These are phyloP conservation scores for Chouioia cunea DNA, from an alignment of 2,888 invertebrate genomes.

Conservation along the genomic window DNA sequence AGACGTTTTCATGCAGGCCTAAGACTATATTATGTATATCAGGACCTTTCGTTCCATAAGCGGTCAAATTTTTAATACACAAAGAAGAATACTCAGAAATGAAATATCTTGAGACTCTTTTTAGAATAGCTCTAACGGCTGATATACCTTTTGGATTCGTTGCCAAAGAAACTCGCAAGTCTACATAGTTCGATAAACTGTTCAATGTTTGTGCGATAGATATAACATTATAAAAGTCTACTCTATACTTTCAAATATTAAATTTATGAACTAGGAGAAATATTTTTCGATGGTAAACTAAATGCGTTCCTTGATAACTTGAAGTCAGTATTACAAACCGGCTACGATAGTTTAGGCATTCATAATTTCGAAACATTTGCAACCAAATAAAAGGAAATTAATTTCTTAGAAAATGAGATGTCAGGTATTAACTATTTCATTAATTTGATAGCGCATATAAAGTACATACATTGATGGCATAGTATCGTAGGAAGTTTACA, in stretches of 20 bases:
- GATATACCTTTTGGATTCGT: not conserved
- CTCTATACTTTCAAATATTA: conserved; percentile 4
- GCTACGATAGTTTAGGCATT: conserved; percentile 23
- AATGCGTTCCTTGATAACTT: conserved; percentile 12
- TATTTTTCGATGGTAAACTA: not conserved
- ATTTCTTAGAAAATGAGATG: not conserved
- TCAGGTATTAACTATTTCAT: conserved; percentile 18
- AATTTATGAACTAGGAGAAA: conserved; percentile 8
- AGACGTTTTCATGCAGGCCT: not conserved
- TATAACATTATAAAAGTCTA: not conserved
- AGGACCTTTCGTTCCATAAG: not conserved
- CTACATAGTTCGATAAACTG: not conserved
- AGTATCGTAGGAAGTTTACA: conserved; percentile 14
- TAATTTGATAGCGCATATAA: not conserved
- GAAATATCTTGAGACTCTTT: conserved; percentile 6
- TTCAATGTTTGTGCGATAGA: not conserved
- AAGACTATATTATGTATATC: not conserved
- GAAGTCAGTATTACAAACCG: conserved; percentile 22
- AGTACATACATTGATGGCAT: not conserved
- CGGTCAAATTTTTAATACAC: no score
- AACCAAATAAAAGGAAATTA: conserved; percentile 16
- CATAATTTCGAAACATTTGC: conserved; percentile 29
- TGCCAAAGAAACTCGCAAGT: conserved; percentile 15
- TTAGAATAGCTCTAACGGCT: not conserved
- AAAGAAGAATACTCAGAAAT: conserved; percentile 1